Conservation (phyloP, 2,797 vertebrate species). For the Sylvia borin region DNA sequence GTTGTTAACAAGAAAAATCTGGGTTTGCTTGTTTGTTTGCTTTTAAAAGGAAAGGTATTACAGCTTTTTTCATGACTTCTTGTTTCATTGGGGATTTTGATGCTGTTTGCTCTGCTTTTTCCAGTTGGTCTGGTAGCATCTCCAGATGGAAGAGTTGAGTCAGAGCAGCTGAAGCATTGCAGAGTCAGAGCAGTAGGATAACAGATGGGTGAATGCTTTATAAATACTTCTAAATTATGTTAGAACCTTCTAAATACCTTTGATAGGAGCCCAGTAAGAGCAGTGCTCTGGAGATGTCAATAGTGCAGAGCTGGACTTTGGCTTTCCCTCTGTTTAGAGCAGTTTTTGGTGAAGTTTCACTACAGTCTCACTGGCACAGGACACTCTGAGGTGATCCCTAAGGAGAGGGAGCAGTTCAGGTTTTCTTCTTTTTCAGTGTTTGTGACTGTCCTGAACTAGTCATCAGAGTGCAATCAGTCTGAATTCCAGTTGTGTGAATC, state of each 20-base stretch:
- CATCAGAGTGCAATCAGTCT: not conserved
- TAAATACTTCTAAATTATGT: slow-evolving; percentile 44
- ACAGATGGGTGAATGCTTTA: slow-evolving; percentile 54
- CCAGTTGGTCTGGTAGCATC: slow-evolving; percentile 59
- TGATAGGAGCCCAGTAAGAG: not conserved
- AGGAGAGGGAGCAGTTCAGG: not conserved
- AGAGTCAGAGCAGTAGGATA: slow-evolving; percentile 46
- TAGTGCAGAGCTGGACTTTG: not conserved
- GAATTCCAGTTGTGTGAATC: not conserved
- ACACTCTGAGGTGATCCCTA: not conserved
- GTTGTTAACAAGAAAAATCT: slow-evolving; percentile 30
- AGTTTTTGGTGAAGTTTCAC: not conserved
- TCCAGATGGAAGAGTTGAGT: slow-evolving; percentile 67
- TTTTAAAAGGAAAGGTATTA: slow-evolving; percentile 36
- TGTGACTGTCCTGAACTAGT: not conserved
- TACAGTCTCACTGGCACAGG: fast-evolving
- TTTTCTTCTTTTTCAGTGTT: not conserved
- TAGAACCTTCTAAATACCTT: slow-evolving; percentile 13
- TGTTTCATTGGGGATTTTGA: not conserved
- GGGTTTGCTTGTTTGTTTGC: slow-evolving; percentile 37
- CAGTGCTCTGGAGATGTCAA: not conserved
- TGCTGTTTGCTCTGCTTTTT: slow-evolving; percentile 54
- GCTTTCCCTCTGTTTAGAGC: not conserved
- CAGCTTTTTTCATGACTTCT: not conserved
- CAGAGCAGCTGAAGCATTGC: slow-evolving; percentile 54